Percentiles rank a stretch among this genome's conserved stretches.
phyloP scores from a whole-genome alignment of 2,797 vertebrate genomes.

The Eupleurogrammus muticus region DNA sequence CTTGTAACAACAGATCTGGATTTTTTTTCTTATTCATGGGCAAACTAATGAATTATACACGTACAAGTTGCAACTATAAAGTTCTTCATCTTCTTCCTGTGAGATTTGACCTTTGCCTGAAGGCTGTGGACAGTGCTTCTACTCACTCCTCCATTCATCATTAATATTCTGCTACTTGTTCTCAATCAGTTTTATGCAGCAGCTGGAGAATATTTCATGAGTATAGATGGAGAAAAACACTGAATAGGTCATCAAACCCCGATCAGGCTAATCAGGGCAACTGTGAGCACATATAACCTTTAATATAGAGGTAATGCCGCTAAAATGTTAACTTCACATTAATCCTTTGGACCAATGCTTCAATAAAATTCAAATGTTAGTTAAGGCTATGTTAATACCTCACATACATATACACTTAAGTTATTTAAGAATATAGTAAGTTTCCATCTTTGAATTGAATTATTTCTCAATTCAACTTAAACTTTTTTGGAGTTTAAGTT shows the following conservation, averaged over 20 bases:
- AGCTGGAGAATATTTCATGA: neutral
- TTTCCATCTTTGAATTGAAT: neutral
- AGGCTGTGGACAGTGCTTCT: conserved; percentile 1
- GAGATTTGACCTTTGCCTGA: conserved; percentile 29
- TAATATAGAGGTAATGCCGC: too few species aligned
- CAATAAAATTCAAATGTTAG: neutral
- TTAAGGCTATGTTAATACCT: neutral
- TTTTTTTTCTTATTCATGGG: neutral
- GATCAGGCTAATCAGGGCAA: neutral
- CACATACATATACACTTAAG: too few species aligned
- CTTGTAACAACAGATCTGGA: neutral
- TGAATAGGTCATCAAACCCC: neutral
- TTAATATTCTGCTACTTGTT: neutral
- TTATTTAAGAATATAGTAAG: too few species aligned
- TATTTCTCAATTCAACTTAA: neutral
- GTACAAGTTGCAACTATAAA: neutral
- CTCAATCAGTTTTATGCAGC: conserved; percentile 3
- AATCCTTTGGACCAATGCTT: neutral
- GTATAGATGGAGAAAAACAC: conserved; percentile 1
- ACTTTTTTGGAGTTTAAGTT: conserved; percentile 5
- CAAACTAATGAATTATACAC: conserved; percentile 1
- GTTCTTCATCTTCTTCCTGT: conserved; percentile 1
- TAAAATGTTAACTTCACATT: neutral
- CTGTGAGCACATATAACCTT: neutral
- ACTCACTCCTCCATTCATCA: conserved; percentile 1